These are phyloP conservation scores for Clupea harengus DNA, from an alignment of 2,113 vertebrate species.

Conservation along the genomic window DNA sequence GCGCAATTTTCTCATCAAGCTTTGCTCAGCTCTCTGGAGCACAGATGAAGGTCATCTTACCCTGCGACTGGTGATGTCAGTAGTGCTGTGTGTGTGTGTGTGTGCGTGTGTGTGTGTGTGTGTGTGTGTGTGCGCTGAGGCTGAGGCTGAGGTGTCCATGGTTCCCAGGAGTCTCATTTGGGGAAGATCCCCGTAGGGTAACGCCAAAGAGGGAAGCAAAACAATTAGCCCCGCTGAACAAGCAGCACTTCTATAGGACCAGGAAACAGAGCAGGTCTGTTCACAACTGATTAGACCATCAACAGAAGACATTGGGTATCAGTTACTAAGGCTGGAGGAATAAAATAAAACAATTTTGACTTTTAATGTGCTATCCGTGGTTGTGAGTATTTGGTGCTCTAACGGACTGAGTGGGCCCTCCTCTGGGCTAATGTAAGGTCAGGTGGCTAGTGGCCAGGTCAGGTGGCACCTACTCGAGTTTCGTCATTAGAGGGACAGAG, in stretches of 20 bases:
- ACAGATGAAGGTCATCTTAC: not conserved
- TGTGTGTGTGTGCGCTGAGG: not conserved
- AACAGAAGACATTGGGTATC: not conserved
- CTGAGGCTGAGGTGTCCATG: too few relatives aligned
- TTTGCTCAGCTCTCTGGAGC: not conserved
- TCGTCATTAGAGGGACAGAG: not conserved
- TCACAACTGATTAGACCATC: not conserved
- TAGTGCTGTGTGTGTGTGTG: not conserved
- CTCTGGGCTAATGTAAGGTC: not conserved
- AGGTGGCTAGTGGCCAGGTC: not conserved
- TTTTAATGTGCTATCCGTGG: not conserved
- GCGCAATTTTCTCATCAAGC: not conserved
- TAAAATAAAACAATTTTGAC: too few relatives aligned
- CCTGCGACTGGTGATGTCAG: not conserved
- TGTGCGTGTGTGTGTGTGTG: slow-evolving; percentile 1
- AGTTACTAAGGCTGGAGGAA: too few relatives aligned
- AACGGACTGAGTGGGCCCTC: not conserved
- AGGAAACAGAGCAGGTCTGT: not conserved
- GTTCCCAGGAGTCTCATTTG: not conserved
- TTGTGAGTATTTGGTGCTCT: not conserved
- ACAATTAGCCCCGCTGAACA: not conserved
- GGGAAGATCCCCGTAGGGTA: not conserved
- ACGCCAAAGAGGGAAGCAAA: not conserved
- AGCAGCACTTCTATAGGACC: not conserved
- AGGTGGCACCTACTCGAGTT: not conserved